phyloP scores from a whole-genome alignment of 1,140 invertebrate genomes.

The Phortica variegata region DNA sequence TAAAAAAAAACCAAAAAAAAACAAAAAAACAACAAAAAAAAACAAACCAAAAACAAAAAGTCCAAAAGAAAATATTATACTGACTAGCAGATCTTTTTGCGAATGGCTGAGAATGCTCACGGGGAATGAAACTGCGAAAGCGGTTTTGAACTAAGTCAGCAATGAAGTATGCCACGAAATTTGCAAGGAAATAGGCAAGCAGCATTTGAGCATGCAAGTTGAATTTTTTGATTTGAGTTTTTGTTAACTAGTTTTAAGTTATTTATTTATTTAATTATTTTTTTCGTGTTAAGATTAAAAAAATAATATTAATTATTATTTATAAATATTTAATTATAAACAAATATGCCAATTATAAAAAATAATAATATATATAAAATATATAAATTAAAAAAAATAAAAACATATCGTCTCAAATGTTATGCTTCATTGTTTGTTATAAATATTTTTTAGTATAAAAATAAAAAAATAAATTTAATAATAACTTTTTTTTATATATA shows the following conservation, averaged over 20 bases:
- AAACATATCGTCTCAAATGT: conserved; percentile 52
- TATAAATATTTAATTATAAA: conserved; percentile 5
- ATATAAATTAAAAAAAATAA: conserved; percentile 31
- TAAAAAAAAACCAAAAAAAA: too few species aligned
- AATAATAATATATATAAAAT: conserved; percentile 14
- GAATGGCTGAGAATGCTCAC: too few species aligned
- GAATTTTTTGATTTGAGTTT: conserved; percentile 13
- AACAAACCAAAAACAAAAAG: too few species aligned
- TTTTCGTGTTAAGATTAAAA: conserved; percentile 4
- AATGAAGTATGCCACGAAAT: too few species aligned
- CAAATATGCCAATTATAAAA: conserved; percentile 2
- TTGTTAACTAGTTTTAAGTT: conserved; percentile 14
- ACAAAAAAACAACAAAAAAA: too few species aligned
- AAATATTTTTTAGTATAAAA: conserved; percentile 19
- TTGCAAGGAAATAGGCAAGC: too few species aligned
- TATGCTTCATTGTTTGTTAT: too few species aligned
- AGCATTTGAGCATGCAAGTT: neutral
- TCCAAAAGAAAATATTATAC: too few species aligned
- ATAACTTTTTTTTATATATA: conserved; percentile 42
- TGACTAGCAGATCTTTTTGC: too few species aligned
- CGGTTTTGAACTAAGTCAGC: too few species aligned
- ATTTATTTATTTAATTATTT: conserved; percentile 7
- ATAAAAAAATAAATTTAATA: conserved; percentile 20
- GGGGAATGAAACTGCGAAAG: too few species aligned
- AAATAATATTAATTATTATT: conserved; percentile 15